A percentile compares a stretch with the other conserved stretches of the same genome.
phyloP scores from a whole-genome alignment of 2,113 vertebrate species.

The Gobio gobio region DNA sequence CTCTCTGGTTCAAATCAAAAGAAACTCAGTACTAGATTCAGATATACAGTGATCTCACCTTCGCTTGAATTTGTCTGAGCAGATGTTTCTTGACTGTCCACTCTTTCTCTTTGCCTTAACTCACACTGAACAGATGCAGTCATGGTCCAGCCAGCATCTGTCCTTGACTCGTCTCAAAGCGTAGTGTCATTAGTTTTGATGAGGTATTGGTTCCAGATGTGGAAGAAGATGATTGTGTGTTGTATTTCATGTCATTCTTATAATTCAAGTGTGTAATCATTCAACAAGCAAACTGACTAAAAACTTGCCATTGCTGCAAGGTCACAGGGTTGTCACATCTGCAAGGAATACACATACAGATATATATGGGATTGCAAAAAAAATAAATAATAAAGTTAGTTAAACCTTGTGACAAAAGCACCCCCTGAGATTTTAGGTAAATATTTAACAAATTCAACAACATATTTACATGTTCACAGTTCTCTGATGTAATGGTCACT shows the following conservation, averaged over 20 bases:
- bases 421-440: not conserved
- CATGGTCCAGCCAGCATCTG: constrained; percentile 40
- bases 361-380: too few relatives aligned
- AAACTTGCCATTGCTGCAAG: not conserved
- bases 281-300: not conserved
- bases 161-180: not conserved
- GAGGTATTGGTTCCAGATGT: not conserved
- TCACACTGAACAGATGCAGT: constrained; percentile 14
- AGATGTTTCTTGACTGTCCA: constrained; percentile 1
- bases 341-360: not conserved
- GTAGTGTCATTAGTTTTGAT: not conserved
- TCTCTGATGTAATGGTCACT: too few relatives aligned
- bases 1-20: not conserved
- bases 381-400: not conserved
- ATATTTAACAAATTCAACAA: not conserved
- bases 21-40: not conserved
- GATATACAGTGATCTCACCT: constrained; percentile 28
- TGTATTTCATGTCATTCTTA: not conserved
- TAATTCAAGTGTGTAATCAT: not conserved
- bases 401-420: not conserved
- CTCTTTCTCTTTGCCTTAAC: not conserved
- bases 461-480: not conserved
- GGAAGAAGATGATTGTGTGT: not conserved
- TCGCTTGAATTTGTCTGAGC: not conserved
- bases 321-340: not conserved